Percentiles rank a stretch among this genome's conserved stretches.
Conservation (phyloP, 2,888 invertebrate genomes). For the Pteria penguin region DNA sequence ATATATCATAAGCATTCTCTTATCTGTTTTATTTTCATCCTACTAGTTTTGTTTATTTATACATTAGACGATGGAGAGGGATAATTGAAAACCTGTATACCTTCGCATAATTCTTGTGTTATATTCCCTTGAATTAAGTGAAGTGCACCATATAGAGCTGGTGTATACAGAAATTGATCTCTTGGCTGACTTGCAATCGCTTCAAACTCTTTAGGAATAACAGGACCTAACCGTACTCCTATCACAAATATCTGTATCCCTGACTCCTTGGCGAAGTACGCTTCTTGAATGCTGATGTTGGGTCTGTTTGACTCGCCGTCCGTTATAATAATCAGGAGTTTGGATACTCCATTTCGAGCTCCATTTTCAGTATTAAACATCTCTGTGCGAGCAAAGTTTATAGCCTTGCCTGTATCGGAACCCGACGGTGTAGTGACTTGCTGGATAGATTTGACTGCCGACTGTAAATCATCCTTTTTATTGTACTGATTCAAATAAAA, state of each 20-base stretch:
- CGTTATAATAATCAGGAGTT: conserved; percentile 66
- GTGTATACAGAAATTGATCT: conserved; percentile 55
- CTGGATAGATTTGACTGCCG: conserved; percentile 38
- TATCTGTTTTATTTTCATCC: too few relatives aligned
- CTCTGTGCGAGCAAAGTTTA: conserved; percentile 47
- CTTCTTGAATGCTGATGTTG: conserved; percentile 45
- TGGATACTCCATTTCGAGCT: conserved; percentile 51
- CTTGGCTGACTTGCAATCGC: conserved; percentile 58
- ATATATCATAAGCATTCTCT: too few relatives aligned
- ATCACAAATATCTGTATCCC: conserved; percentile 62
- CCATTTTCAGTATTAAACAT: conserved; percentile 53
- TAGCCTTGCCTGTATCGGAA: conserved; percentile 49
- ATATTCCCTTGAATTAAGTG: conserved; percentile 44
- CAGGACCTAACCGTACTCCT: conserved; percentile 54
- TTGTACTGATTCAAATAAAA: conserved; percentile 39
- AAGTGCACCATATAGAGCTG: conserved; percentile 53
- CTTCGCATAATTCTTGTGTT: conserved; percentile 51
- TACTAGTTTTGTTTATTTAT: too few relatives aligned
- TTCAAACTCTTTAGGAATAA: conserved; percentile 38
- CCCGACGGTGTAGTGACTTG: conserved; percentile 28
- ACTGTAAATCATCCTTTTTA: conserved; percentile 28
- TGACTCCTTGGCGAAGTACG: conserved; percentile 44
- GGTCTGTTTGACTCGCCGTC: conserved; percentile 56
- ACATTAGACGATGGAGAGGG: too few relatives aligned
- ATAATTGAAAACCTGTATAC: conserved; percentile 36